These are phyloP conservation scores for Phallusia fumigata DNA, from an alignment of 23 tunicate genomes.

Conservation along the genomic window DNA sequence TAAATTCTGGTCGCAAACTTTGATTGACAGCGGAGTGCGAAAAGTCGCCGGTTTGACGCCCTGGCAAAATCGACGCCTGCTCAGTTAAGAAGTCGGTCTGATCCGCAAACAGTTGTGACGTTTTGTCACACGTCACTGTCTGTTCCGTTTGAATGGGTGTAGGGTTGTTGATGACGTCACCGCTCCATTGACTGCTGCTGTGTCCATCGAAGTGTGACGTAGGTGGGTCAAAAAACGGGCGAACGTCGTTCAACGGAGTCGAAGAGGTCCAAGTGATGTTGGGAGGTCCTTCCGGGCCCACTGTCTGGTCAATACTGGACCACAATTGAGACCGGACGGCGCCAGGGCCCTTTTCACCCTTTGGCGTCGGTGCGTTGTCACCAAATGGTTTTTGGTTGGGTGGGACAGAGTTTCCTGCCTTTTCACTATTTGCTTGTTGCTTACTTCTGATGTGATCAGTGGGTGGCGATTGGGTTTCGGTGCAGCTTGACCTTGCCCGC, in stretches of 20 bases:
- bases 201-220: not conserved
- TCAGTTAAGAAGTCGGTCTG: conserved; percentile 70
- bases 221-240: conserved; percentile 6
- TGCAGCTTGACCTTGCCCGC: not conserved
- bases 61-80: conserved; percentile 67
- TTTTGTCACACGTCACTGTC: not conserved
- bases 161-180: not conserved
- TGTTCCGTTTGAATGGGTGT: not conserved
- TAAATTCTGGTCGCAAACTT: not conserved
- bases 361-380: not conserved
- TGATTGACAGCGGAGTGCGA: not conserved
- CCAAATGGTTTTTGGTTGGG: conserved; percentile 63
- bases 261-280: conserved; percentile 64
- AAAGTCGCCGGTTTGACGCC: conserved; percentile 5
- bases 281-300: conserved; percentile 88
- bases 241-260: conserved; percentile 31
- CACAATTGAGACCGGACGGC: conserved; percentile 7
- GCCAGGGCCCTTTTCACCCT: not conserved
- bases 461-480: not conserved
- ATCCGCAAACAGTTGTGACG: conserved; percentile 27
- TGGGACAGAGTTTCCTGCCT: conserved; percentile 9
- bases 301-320: conserved; percentile 52
- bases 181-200: conserved; percentile 7
- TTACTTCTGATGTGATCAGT: not conserved
- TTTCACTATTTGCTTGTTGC: conserved; percentile 9